Base-by-base conservation (phyloP, 2,113 vertebrate species). In the Bos javanicus region DNA sequence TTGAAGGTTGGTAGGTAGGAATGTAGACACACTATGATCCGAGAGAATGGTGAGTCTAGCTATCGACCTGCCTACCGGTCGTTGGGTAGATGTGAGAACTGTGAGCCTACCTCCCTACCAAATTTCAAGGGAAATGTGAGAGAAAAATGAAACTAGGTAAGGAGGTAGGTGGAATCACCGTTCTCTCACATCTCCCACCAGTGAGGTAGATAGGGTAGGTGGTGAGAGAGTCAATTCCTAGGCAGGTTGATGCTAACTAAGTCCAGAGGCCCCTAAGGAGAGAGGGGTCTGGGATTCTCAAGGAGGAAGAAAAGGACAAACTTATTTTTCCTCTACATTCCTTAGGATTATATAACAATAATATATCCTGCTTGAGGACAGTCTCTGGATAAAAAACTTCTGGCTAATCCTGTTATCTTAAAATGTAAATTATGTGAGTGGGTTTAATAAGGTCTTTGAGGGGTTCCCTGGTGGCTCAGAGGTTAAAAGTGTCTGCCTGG, bases 51-150 rank as follows among this genome's bases (percentile, higher is more conserved):
- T 64, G 62, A n/a, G 3, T 64, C 30, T n/a, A 17, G 62, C 30
- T n/a, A 19, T 19, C 0, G 0, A 67, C 33, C 33, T 67, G 19
- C 33, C 62, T 19, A 67, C 62, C 1, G 0, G 62, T 67, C 17
- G 0, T 9, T 8, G 33, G 62, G 62, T 16, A 67, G 62, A 67
- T 19, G 62, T n/a, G 62, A 19, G 33, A n/a, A 19, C 7, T 8
- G 3, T n/a, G 33, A n/a, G 16, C 62, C 30, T n/a, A 64, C 62
- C 62, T 64, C 62, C 62, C 62, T 64, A 64, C 62, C 15, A 64
- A 64, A 64, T 64, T n/a, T 64, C 2, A 33, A 64, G 33, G 62
- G 30, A 64, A 64, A 64, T 64, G 7, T 64, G 62, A 64, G 33
- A 17, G 62, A 9, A 64, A 64, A 64, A n/a, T n/a, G 15, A 64